A percentile compares a stretch with the other conserved stretches of the same genome.
Evolutionary conservation across 2,888 invertebrate genomes (phyloP).

Genomic region (Chydorus sphaericus): DNA sequence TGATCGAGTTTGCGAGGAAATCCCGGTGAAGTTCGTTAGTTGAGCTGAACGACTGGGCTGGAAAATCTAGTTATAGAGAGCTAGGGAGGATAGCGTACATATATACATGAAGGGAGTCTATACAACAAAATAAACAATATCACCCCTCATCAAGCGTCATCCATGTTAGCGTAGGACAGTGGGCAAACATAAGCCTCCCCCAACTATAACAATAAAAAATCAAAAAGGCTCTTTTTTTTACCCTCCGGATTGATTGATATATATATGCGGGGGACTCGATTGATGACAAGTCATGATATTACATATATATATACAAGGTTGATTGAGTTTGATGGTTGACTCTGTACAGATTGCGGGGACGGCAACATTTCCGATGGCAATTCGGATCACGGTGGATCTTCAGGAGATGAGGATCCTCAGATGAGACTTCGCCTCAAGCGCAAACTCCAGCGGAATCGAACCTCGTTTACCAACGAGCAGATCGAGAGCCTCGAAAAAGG

Average conservation of each 20-base stretch:
- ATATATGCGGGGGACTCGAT: too few species aligned
- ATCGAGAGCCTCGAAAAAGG: conserved; percentile 98
- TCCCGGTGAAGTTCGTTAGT: conserved; percentile 12
- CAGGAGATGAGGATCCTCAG: conserved; percentile 62
- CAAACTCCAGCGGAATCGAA: conserved; percentile 91
- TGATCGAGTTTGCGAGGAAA: too few species aligned
- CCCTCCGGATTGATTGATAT: too few species aligned
- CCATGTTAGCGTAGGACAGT: conserved; percentile 4
- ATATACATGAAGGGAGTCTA: not conserved
- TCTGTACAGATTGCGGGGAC: conserved; percentile 30
- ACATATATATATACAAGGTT: too few species aligned
- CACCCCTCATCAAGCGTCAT: conserved; percentile 1
- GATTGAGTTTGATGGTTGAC: too few species aligned
- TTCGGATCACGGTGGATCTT: conserved; percentile 69
- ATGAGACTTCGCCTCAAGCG: conserved; percentile 83
- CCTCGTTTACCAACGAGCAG: conserved; percentile 96
- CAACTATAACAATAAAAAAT: not conserved
- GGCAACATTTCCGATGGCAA: conserved; percentile 74
- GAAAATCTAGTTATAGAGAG: conserved; percentile 9
- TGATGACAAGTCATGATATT: too few species aligned
- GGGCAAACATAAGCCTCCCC: not conserved
- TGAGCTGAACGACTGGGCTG: conserved; percentile 9
- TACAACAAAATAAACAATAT: conserved; percentile 6
- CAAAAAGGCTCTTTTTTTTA: not conserved
- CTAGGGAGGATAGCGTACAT: not conserved